Conservation (phyloP, 2,888 invertebrate species). For the Trachelus tabidus region DNA sequence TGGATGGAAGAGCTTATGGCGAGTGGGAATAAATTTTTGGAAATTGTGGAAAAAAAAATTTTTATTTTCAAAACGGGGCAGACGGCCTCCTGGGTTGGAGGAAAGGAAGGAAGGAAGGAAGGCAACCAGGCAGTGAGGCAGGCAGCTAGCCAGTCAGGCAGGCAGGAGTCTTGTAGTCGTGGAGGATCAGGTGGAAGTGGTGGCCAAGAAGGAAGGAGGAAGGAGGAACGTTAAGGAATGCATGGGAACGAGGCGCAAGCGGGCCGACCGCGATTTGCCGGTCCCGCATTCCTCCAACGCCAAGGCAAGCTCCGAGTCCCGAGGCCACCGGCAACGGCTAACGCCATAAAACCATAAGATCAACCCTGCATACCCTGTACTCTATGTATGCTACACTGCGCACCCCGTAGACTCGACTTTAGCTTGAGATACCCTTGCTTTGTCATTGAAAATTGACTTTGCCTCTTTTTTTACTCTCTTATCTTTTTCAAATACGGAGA, state of each 20-base stretch:
- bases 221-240: conserved; percentile 65
- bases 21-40: neutral
- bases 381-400: conserved; percentile 17
- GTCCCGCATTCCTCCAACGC: conserved; percentile 47
- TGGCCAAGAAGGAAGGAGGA: conserved; percentile 44
- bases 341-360: conserved; percentile 7
- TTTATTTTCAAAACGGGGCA: neutral
- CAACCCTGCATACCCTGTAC: conserved; percentile 3
- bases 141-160: neutral
- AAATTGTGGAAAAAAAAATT: neutral
- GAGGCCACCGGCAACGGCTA: conserved; percentile 35
- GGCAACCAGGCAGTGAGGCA: neutral
- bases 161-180: conserved; percentile 17
- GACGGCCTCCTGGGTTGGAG: neutral
- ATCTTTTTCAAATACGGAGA: too few species aligned
- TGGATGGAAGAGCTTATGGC: too few species aligned
- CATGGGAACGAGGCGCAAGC: conserved; percentile 61
- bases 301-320: conserved; percentile 49
- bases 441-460: neutral
- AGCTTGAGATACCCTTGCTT: neutral
- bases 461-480: neutral
- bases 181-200: conserved; percentile 32
- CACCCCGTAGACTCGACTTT: conserved; percentile 3
- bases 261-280: conserved; percentile 66
- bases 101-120: neutral